Conservation (phyloP, 2,797 vertebrate species). For the Dicrostonyx torquatus region DNA sequence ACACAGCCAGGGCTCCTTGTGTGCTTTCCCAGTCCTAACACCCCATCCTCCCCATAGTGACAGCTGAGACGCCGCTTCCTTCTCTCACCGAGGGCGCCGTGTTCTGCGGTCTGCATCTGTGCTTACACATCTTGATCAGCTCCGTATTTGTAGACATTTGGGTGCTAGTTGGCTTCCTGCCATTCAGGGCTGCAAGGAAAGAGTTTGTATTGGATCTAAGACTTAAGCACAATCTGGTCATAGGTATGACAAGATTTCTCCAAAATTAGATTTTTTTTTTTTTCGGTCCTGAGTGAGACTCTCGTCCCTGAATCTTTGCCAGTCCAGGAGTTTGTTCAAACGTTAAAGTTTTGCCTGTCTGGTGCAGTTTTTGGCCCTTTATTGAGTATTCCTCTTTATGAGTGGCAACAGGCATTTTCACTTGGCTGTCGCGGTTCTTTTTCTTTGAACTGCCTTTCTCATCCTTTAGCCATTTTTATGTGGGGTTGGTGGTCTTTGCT, state of each 20-base stretch:
- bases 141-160: not conserved
- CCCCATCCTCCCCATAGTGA: rapidly evolving
- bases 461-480: slow-evolving; percentile 4
- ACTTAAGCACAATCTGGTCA: not conserved
- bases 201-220: not conserved
- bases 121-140: rapidly evolving
- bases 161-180: not conserved
- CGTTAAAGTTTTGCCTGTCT: slow-evolving; percentile 31
- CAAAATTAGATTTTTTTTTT: not conserved
- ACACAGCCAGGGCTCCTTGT: not conserved
- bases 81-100: rapidly evolving
- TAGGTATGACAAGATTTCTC: not conserved
- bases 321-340: not conserved
- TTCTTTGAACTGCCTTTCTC: slow-evolving; percentile 35
- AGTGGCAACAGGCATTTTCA: not conserved
- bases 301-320: slow-evolving; percentile 17
- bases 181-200: not conserved
- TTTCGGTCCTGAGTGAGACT: not conserved
- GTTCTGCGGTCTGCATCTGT: rapidly evolving
- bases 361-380: not conserved
- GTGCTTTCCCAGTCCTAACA: rapidly evolving
- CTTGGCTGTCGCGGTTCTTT: slow-evolving; percentile 4
- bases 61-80: rapidly evolving
- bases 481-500: slow-evolving; percentile 32
- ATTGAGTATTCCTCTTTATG: not conserved